Conservation (phyloP, 2,797 vertebrate genomes). For the Antrozous pallidus region DNA sequence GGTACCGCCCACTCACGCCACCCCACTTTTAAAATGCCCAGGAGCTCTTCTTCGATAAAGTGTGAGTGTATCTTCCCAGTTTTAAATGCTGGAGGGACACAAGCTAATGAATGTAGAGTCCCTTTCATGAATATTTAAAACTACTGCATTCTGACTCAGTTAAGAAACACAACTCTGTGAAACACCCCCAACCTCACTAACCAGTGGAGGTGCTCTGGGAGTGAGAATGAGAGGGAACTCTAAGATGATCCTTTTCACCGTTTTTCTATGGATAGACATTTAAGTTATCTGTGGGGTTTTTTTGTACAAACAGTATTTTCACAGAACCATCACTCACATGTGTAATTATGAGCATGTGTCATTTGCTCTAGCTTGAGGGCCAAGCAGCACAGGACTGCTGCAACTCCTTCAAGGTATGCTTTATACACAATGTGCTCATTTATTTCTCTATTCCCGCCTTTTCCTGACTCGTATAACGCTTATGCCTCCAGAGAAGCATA, state of each 20-base stretch:
- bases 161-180: background rate
- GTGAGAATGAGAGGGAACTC: background rate
- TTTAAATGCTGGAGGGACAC: background rate
- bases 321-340: background rate
- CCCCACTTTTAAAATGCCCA: background rate
- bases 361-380: background rate
- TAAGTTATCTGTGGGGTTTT: too few species aligned
- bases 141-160: background rate
- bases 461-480: background rate
- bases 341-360: background rate
- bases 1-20: background rate
- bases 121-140: background rate
- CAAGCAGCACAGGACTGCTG: background rate
- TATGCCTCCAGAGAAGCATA: background rate
- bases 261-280: background rate
- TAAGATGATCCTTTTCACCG: too few species aligned
- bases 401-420: rapidly evolving
- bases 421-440: background rate
- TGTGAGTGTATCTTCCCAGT: background rate
- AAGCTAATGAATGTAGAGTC: background rate
- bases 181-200: background rate
- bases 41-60: background rate
- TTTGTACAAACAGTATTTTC: background rate
- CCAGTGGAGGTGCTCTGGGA: background rate
- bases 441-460: background rate